Conservation (phyloP, 2,797 vertebrate genomes). For the Sarcoramphus papa region DNA sequence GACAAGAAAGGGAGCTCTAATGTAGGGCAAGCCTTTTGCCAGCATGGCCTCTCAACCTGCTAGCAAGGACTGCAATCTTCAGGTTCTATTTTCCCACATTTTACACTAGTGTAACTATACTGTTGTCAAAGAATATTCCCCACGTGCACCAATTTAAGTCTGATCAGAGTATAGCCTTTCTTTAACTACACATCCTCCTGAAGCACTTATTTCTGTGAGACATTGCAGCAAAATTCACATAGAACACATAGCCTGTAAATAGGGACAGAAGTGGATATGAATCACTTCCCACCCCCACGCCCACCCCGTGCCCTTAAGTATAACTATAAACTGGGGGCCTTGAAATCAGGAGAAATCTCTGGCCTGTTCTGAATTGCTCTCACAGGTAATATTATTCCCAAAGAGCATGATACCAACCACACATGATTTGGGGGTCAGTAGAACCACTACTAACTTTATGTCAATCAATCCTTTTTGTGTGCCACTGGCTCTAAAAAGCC, state of each 20-base stretch:
- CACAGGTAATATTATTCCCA: not conserved
- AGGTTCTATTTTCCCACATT: not conserved
- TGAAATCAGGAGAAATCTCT: not conserved
- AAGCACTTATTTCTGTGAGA: not conserved
- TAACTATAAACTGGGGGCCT: not conserved
- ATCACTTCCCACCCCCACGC: not conserved
- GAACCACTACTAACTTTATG: not conserved
- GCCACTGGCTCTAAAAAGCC: not conserved
- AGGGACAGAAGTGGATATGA: not conserved
- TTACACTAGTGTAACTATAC: not conserved
- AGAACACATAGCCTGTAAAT: not conserved
- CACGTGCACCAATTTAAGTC: not conserved
- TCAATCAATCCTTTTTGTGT: not conserved
- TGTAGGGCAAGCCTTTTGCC: not conserved
- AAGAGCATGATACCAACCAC: not conserved
- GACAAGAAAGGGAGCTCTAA: not conserved
- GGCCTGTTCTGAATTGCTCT: not conserved
- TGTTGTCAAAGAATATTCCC: not conserved
- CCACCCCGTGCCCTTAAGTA: not conserved
- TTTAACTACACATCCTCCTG: not conserved
- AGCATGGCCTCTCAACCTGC: not conserved
- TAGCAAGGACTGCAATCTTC: not conserved
- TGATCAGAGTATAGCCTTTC: not conserved
- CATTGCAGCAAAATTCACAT: not conserved
- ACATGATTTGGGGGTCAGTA: not conserved